Conservation (phyloP, 2,888 invertebrate genomes). For the Neoaliturus tenellus region DNA sequence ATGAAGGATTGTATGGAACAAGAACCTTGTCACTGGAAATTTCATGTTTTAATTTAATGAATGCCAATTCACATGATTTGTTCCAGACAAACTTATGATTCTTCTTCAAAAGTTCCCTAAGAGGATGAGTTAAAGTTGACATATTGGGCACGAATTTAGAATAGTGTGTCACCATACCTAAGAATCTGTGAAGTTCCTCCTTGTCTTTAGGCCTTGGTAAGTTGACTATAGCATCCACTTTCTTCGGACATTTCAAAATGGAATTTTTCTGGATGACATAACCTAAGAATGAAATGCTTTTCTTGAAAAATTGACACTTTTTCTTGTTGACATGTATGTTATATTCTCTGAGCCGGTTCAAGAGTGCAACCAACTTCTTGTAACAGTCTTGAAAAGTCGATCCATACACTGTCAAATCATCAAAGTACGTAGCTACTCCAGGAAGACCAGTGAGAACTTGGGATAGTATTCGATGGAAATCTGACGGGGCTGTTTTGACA, state of each 20-base stretch:
- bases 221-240: not conserved
- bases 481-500: slow-evolving; percentile 1
- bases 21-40: slow-evolving; percentile 60
- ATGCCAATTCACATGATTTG: no score
- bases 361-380: not conserved
- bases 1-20: slow-evolving; percentile 62
- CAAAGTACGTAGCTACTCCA: slow-evolving; percentile 5
- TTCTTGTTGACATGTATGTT: not conserved
- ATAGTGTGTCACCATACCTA: slow-evolving; percentile 16
- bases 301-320: not conserved
- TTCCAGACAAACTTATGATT: not conserved
- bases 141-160: slow-evolving; percentile 27
- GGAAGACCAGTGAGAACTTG: not conserved
- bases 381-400: not conserved
- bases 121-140: slow-evolving; percentile 22
- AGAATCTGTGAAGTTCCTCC: not conserved
- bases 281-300: not conserved
- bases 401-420: slow-evolving; percentile 2
- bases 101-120: slow-evolving; percentile 8
- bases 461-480: not conserved
- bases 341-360: not conserved
- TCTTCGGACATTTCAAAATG: slow-evolving; percentile 3
- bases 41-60: not conserved
- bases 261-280: not conserved
- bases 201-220: not conserved